A percentile compares a stretch with the other conserved stretches of the same genome.
Conservation (phyloP, 2,113 vertebrate species). For the Puma concolor region DNA sequence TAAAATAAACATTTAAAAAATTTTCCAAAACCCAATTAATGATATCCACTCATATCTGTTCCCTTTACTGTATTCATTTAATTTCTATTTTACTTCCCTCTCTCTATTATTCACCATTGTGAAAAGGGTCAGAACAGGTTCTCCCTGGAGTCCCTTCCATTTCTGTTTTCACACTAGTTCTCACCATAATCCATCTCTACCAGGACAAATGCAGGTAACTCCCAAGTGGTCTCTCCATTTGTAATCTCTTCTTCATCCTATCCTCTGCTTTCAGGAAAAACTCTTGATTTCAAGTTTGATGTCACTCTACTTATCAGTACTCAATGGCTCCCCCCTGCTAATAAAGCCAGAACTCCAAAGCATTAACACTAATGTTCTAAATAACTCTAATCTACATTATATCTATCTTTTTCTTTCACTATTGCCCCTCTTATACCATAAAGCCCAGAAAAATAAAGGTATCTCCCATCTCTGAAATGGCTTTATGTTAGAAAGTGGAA, state of each 20-base stretch:
- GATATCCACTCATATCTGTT: background rate
- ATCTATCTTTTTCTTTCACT: background rate
- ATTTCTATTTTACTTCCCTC: background rate
- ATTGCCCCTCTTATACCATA: background rate
- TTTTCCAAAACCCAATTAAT: background rate
- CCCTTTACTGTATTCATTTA: background rate
- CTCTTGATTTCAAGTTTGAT: background rate
- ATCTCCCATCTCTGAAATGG: background rate
- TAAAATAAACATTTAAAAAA: too few species aligned
- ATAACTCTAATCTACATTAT: background rate
- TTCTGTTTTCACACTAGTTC: background rate
- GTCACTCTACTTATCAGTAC: background rate
- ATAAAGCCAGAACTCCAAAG: background rate
- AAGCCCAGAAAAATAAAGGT: background rate
- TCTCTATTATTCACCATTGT: background rate
- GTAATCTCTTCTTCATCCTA: background rate
- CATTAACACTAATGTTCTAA: background rate
- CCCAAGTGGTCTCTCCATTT: background rate
- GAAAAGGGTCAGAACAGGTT: background rate
- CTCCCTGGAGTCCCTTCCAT: background rate
- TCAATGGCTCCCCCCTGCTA: background rate
- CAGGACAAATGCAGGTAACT: background rate
- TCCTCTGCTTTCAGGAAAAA: background rate
- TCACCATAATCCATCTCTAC: background rate
- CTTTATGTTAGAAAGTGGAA: too few species aligned